Evolutionary conservation across 2,113 vertebrate species (phyloP), one percentile per base, ranked within the genome.

Genomic region (Mirza zaza): DNA sequence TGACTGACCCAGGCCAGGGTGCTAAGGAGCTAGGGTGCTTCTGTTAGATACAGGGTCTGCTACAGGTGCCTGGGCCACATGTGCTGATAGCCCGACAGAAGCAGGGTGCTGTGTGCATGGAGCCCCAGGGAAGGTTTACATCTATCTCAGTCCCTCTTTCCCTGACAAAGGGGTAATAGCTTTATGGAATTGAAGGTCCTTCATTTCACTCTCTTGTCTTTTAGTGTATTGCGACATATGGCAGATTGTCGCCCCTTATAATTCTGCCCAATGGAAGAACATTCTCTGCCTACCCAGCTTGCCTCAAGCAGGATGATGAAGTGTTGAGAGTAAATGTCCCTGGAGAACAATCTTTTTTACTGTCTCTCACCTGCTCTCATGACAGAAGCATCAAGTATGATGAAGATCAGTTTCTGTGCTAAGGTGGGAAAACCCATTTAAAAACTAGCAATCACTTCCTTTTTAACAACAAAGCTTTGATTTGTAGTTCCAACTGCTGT

Each of bases 371-470:
- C 91, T 39, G 48, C 29, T 84, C 25, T 91, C 77, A 71, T 59
- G 50, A 79, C 59, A 77, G 91, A 88, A 94, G 76, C 63, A 94
- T 92, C 82, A 87, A 93, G 75, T 90, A 42, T 90, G 75, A 95
- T 73, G 85, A 94, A 79, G 73, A 88, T 57, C 36, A 27, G 68
- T 84, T 96, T 96, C 88, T 95, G 88, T 81, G 39, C 89, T 82
- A 61, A 87, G 55, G 73, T 91, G 94, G 91, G 82, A 90, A 97
- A 96, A 45, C 77, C 85, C 90, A 97, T 90, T 97, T 75, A 94
- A 97, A 97, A 94, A 71, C 68, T 67, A 96, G 61, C 55, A 71
- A 36, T 87, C 71, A 81, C 83, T 94, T 88, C 91, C 80, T 52
- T 83, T 89, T 76, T 76, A 97, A 81, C 52, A 75, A 65, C 70